Base-by-base conservation (phyloP, 2,888 invertebrate genomes). In the Synanthedon formicaeformis region DNA sequence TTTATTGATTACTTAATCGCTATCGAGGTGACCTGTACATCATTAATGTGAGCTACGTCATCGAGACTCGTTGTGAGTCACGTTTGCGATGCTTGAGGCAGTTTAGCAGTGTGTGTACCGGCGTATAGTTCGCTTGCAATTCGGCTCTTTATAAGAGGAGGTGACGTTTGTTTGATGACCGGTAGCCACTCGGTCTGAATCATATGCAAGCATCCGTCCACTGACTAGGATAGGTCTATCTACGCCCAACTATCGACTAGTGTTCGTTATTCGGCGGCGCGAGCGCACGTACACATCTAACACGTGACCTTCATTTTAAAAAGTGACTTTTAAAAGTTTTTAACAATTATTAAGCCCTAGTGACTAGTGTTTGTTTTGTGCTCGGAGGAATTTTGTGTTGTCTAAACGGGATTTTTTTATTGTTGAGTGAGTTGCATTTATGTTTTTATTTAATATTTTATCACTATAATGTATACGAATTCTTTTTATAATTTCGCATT, bases 221-320 rank as follows among this genome's bases (percentile, higher is more conserved):
- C 66, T 66, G 67, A 66, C 66, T 61, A 10, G 34, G 34, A 34
- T 34, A 34, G 34, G 34, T 34, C 34, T 16, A 16, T 2, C 16
- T 45, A 60, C 67, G 63, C 62, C 63, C 61, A 62, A 61, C 67
- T 5, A 23, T 23, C 23, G 23, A 23, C 23, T 71, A 78, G 77
- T 79, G 64, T 64, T 62, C 63, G 61, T n/a, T 45, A 45, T 45
- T 45, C 14, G 45, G 57, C 73, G 68, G 62, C 83, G 75, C 75
- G 67, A 69, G 81, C 81, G 83, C 82, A 78, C 67, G 73, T 66
- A 67, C 67, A 75, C 75, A 78, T 78, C 76, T 73, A 62, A 34
- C 34, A 34, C 34, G 5, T 34, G 34, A 34, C 34, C 34, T 34
- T 34, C 8, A 34, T 34, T 10, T 34, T 10, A 34, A 34, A 34